Percentiles rank a stretch among this genome's conserved stretches.
phyloP scores from a whole-genome alignment of 2,888 invertebrate genomes.

The Atherix ibis region DNA sequence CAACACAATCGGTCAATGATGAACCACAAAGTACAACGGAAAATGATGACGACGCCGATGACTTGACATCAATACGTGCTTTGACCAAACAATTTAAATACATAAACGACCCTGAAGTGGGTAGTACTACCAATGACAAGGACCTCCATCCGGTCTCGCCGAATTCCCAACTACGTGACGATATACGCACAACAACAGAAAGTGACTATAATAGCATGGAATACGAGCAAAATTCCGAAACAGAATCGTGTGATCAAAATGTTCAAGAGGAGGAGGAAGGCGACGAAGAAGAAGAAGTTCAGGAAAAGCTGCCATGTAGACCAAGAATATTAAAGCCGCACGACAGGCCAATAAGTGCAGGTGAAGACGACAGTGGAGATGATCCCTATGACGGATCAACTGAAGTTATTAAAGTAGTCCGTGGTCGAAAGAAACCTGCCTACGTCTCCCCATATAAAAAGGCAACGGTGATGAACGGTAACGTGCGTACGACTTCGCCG shows the following conservation, averaged over 20 bases:
- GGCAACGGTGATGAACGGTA: constrained; percentile 23
- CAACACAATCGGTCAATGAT: neutral
- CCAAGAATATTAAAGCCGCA: constrained; percentile 45
- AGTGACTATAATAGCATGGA: constrained; percentile 35
- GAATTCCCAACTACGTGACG: constrained; percentile 1
- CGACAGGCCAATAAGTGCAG: constrained; percentile 9
- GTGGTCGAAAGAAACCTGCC: constrained; percentile 42
- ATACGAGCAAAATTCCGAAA: constrained; percentile 42
- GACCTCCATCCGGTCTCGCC: constrained; percentile 6
- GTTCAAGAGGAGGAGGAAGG: constrained; percentile 25
- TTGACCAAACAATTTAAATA: constrained; percentile 27
- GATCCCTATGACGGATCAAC: neutral
- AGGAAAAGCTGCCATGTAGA: constrained; percentile 21
- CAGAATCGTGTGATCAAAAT: constrained; percentile 33
- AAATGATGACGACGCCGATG: constrained; percentile 17
- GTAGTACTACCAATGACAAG: constrained; percentile 16
- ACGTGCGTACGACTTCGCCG: constrained; percentile 27
- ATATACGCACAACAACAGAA: constrained; percentile 20
- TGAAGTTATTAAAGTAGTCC: constrained; percentile 20
- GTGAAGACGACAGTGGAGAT: constrained; percentile 14
- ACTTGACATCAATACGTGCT: constrained; percentile 22
- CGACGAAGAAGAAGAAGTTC: constrained; percentile 33
- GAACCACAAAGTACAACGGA: constrained; percentile 13
- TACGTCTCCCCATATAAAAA: constrained; percentile 46
- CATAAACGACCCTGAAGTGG: constrained; percentile 27